These are phyloP conservation scores for Nibea coibor DNA, from an alignment of 2,113 vertebrate genomes.

Conservation along the genomic window DNA sequence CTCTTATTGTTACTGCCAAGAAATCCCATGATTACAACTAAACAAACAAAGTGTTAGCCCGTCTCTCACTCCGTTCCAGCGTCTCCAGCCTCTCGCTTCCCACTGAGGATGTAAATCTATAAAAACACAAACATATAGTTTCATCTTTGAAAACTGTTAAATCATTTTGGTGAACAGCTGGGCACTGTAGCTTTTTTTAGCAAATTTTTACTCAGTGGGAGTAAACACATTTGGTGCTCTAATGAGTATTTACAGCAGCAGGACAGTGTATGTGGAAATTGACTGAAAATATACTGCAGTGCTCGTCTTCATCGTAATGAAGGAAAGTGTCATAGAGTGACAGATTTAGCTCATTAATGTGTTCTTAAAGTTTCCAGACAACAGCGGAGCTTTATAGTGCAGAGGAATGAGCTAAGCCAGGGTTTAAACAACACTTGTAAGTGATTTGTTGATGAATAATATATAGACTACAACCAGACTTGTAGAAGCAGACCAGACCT, in stretches of 20 bases:
- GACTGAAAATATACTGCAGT: not conserved
- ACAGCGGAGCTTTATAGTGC: not conserved
- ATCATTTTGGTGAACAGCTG: not conserved
- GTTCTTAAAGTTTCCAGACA: not conserved
- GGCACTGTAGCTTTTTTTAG: not conserved
- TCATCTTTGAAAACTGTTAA: not conserved
- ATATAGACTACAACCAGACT: not conserved
- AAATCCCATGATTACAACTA: conserved; percentile 8
- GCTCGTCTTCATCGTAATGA: conserved; percentile 6
- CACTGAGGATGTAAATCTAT: not conserved
- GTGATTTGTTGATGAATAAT: not conserved
- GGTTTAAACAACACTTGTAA: not conserved
- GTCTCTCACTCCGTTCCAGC: not conserved
- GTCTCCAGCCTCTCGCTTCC: not conserved
- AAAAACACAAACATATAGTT: not conserved
- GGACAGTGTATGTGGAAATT: not conserved
- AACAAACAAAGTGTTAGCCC: not conserved
- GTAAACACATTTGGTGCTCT: not conserved
- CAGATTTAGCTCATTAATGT: not conserved
- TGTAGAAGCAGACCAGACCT: not conserved
- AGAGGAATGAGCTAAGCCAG: not conserved
- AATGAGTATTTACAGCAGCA: not conserved
- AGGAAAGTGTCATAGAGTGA: not conserved
- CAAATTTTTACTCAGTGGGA: not conserved
- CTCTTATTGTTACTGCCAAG: not conserved